Base-by-base conservation (phyloP, 2,797 vertebrate species). In the Zonotrichia albicollis region DNA sequence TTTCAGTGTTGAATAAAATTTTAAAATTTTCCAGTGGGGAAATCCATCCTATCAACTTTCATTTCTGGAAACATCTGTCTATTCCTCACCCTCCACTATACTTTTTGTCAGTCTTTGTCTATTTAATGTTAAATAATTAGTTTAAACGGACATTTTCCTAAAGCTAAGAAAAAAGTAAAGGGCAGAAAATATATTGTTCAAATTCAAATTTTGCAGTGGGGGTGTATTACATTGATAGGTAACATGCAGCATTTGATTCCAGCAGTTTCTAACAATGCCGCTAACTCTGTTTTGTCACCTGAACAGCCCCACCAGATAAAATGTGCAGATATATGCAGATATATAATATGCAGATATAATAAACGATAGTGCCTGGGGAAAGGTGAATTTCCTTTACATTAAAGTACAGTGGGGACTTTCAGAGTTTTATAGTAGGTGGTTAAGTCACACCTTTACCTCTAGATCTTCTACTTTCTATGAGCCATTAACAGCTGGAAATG, bases 401-500 rank as follows among this genome's bases (percentile, higher is more conserved):
- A 89, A 91, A 66, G 46, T 94, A 87, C 87, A 93, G 89, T 68
- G 58, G 82, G n/a, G 87, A 95, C 51, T 94, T 94, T 77, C 72
- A 92, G 75, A 68, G 15, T 76, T 94, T 96, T 95, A 89, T 84
- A 78, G 32, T 11, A 55, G 22, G 40, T 87, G 87, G 54, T 88
- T 94, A 95, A 94, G 55, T 94, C 76, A 91, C 89, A 96, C 91
- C 66, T 93, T 93, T 83, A 75, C 84, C 79, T 95, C 91, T 91
- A 84, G 89, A 90, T 92, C 68, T 82, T 94, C 81, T 67, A 84
- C 58, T 70, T 93, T 91, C 89, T 91, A 46, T 89, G 66, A 93
- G 34, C 86, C 61, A 80, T 87, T 94, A 95, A 70, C 94, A 95
- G 89, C 90, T 96, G 95, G 90, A 96, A 96, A 95, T 92, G 90